Base-by-base conservation (phyloP, 2,113 vertebrate genomes). In the Pluvialis apricaria region DNA sequence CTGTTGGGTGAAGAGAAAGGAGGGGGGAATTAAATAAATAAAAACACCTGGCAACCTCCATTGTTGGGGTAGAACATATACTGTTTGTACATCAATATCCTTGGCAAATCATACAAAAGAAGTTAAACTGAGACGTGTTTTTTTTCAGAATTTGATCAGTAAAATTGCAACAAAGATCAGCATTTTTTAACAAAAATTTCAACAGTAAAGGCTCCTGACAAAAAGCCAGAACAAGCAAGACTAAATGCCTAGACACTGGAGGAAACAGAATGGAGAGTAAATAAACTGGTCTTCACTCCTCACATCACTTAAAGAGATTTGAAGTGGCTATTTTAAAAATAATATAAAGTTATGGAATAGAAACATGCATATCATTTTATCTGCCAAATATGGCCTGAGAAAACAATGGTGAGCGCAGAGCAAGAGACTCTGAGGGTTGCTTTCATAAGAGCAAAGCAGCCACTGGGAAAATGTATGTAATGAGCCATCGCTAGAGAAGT, bases 21-120 rank as follows among this genome's bases (percentile, higher is more conserved):
- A 61, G 69, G 16, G 25, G 42, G 66, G 49, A 75, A 79, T 90
- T 60, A 93, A 91, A 94, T 73, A 97, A 96, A 94, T 65, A 95
- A 95, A 96, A 93, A 61, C 89, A 96, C 93, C 95, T 96, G 94
- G 69, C 61, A 88, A 60, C 11, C 15, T 57, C 44, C 52, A 12
- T 71, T 86, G 90, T 72, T 93, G 73, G 77, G 81, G n/a, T 62
- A 64, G 40, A 79, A 55, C 4, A 45, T 65, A 36, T 10, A 71
- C 14, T 65, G 40, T 69, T 62, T 70, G 62, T 65, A 60, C 19
- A 72, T n/a, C 36, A 60, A 57, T 49, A 51, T 71, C 54, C 22
- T 44, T 47, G 61, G 70, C 60, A 92, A 86, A 34, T 54, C 19
- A 76, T 54, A 34, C 28, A 90, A 86, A 92, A 87, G 45, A 15